Base-by-base conservation (phyloP, 2,888 invertebrate species). In the Loripinus fragilis region DNA sequence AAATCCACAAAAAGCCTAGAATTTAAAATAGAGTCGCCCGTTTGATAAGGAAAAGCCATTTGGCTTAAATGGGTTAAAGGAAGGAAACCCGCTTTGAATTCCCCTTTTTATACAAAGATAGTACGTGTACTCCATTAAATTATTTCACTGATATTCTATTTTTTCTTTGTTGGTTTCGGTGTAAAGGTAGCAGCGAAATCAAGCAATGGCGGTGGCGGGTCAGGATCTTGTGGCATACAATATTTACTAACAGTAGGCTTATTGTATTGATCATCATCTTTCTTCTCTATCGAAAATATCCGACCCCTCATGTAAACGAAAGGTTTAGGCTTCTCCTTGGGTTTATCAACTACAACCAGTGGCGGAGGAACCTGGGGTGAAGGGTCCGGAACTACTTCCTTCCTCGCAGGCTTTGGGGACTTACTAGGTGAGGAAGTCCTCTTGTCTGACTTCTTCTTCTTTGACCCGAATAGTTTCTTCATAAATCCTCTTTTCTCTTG, bases 301-400 rank as follows among this genome's bases (percentile, higher is more conserved):
- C 90, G 76, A 68, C 89, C 89, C 30, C 90, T 84, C 68, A 91
- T 86, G 71, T 90, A 90, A 0, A 91, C 91, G 77, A 90, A 91
- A 28, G 90, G 87, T 69, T 87, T 85, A 8, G 88, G 78, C 67
- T 89, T 91, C 52, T 82, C 83, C 65, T 89, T 87, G 0, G 82
- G 81, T 42, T 85, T 87, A 15, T 85, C 84, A 68, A 76, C 50
- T 3, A 72, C 71, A 23, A 52, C 67, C 7, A 66, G 35, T 20
- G 48, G 60, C 20, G 76, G 71, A 12, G 76, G 50, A 60, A 68
- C 71, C 42, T 69, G 78, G 7, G 83, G 72, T 0, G 82, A 83
- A 10, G 71, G 81, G 30, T 60, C 72, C 2, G 71, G 83, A 33
- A 20, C 80, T 70, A 81, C 76, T 42, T 72, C 75, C 76, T 83